Evolutionary conservation across 2,113 vertebrate genomes (phyloP).

Genomic region (Potamarius usumacintae): DNA sequence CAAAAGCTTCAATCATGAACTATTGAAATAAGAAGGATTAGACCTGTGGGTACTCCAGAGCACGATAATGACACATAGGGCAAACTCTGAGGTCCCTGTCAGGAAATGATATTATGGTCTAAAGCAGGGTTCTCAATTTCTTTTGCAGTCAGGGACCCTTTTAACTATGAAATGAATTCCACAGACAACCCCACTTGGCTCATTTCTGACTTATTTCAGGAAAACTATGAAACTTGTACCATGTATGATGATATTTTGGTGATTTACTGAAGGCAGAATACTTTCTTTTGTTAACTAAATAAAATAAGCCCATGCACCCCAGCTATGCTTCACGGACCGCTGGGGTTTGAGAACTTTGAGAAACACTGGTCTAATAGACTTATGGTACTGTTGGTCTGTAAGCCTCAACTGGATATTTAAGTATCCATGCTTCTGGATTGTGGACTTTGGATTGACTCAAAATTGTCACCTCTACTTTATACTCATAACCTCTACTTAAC

Average conservation of each 20-base stretch:
- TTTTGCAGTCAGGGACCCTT: not conserved
- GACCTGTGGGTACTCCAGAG: not conserved
- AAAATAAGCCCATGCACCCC: not conserved
- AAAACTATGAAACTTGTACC: not conserved
- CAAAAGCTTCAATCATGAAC: conserved; percentile 19
- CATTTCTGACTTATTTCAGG: not conserved
- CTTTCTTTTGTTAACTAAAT: not conserved
- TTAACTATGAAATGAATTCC: not conserved
- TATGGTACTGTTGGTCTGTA: not conserved
- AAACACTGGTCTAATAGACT: not conserved
- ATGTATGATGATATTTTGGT: not conserved
- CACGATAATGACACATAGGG: conserved; percentile 2
- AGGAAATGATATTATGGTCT: not conserved
- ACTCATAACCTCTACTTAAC: not conserved
- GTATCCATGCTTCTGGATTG: not conserved
- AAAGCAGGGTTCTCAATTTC: not conserved
- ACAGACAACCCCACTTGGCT: not conserved
- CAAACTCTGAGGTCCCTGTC: not conserved
- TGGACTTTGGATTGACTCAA: not conserved
- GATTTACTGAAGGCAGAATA: not conserved
- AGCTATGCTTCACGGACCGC: not conserved
- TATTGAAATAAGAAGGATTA: conserved; percentile 15
- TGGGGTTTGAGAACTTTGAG: not conserved
- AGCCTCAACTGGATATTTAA: not conserved
- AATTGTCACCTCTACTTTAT: not conserved